phyloP scores from a whole-genome alignment of 1,140 invertebrate species.

The Latrodectus geometricus region DNA sequence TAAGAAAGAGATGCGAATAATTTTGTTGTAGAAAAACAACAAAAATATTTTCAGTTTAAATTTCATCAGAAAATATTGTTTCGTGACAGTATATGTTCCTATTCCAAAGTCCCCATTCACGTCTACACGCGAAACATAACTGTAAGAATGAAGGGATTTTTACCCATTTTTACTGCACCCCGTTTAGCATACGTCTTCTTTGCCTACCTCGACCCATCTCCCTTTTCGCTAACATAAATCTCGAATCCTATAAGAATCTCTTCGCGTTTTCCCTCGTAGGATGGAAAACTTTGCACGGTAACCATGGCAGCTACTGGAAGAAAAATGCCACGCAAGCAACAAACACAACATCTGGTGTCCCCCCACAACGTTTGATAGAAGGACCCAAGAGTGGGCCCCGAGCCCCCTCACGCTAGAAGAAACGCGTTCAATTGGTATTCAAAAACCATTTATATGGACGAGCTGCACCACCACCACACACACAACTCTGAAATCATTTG shows the following conservation, averaged over 20 bases:
- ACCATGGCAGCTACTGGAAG: neutral
- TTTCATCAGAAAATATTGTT: too few species aligned
- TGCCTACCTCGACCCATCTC: too few species aligned
- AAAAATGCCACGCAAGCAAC: constrained; percentile 17
- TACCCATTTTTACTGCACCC: too few species aligned
- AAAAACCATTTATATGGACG: constrained; percentile 50
- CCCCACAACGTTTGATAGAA: neutral
- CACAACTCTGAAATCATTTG: neutral
- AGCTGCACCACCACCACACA: neutral
- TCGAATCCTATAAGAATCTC: neutral
- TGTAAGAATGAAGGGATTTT: too few species aligned
- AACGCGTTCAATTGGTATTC: constrained; percentile 38
- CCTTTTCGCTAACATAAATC: neutral
- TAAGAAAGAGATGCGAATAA: too few species aligned
- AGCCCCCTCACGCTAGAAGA: neutral
- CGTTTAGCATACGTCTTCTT: too few species aligned
- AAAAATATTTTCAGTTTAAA: too few species aligned
- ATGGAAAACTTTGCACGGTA: neutral
- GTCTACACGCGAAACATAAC: too few species aligned
- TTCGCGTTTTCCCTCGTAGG: neutral
- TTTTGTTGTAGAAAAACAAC: too few species aligned
- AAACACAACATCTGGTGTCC: neutral
- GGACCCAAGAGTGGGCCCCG: neutral
- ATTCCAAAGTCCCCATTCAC: too few species aligned
- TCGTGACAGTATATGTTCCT: too few species aligned